Evolutionary conservation across 2,113 vertebrate genomes (phyloP).

Genomic region (Forbesichthys agassizii): DNA sequence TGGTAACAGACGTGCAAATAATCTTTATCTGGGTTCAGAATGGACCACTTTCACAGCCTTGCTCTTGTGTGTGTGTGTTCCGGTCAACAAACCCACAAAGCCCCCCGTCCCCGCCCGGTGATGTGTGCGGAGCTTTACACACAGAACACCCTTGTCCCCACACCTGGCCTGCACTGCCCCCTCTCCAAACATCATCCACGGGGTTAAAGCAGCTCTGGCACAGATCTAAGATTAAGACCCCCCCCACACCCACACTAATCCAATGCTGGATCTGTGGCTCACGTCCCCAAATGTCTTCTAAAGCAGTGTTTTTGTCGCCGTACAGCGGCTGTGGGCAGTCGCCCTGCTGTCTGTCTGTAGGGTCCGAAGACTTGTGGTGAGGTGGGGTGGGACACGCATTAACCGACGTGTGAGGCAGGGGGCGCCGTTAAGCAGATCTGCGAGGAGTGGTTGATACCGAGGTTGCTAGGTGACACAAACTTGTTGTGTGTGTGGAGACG

Average conservation of each 20-base stretch:
- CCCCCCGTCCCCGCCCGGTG: constrained; percentile 24
- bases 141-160: constrained; percentile 61
- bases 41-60: background rate
- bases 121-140: constrained; percentile 67
- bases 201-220: constrained; percentile 47
- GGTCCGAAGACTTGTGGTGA: background rate
- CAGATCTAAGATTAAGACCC: constrained; percentile 30
- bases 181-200: constrained; percentile 43
- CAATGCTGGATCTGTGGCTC: constrained; percentile 31
- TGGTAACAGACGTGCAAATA: constrained; percentile 15
- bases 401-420: constrained; percentile 16
- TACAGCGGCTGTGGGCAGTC: constrained; percentile 24
- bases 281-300: constrained; percentile 29
- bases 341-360: background rate
- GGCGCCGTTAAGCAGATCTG: constrained; percentile 38
- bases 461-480: constrained; percentile 73
- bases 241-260: background rate
- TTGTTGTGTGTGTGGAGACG: constrained; percentile 33
- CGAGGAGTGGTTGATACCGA: constrained; percentile 58
- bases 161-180: constrained; percentile 45
- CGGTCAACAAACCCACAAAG: constrained; percentile 17
- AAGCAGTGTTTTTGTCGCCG: constrained; percentile 23
- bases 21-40: constrained; percentile 21
- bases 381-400: background rate
- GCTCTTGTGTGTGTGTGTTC: constrained; percentile 37